These are phyloP conservation scores for Babylonia areolata DNA, from an alignment of 1,140 invertebrate genomes.

Conservation along the genomic window DNA sequence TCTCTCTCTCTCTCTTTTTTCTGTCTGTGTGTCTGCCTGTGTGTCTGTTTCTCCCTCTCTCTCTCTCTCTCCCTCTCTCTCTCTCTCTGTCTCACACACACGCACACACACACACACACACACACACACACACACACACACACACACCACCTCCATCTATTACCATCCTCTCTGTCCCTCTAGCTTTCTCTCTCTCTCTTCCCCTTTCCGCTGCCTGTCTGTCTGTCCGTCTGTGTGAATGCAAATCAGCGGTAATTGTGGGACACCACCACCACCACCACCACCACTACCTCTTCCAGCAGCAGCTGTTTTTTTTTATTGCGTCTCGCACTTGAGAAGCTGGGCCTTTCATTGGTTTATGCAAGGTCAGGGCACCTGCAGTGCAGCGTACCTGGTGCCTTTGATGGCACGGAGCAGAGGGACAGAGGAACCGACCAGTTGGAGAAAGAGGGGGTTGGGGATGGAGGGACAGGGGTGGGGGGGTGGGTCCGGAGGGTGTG, in stretches of 20 bases:
- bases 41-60: conserved; percentile 3
- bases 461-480: too few species aligned
- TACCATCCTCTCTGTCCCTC: too few species aligned
- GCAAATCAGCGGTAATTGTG: background rate
- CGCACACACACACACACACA: background rate
- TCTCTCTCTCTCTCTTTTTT: conserved; percentile 5
- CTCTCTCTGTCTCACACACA: conserved; percentile 1
- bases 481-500: background rate
- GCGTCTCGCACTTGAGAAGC: background rate
- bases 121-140: too few species aligned
- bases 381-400: background rate
- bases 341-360: background rate
- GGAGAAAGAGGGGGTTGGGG: background rate
- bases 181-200: too few species aligned
- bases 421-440: background rate
- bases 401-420: background rate
- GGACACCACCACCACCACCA: background rate
- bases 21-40: too few species aligned
- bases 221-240: background rate
- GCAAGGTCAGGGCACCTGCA: too few species aligned
- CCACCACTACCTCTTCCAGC: too few species aligned
- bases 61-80: conserved; percentile 6
- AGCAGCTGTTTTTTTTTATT: background rate
- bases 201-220: too few species aligned
- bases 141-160: too few species aligned